Evolutionary conservation across 2,113 vertebrate species (phyloP).

Genomic region (Caloenas nicobarica): DNA sequence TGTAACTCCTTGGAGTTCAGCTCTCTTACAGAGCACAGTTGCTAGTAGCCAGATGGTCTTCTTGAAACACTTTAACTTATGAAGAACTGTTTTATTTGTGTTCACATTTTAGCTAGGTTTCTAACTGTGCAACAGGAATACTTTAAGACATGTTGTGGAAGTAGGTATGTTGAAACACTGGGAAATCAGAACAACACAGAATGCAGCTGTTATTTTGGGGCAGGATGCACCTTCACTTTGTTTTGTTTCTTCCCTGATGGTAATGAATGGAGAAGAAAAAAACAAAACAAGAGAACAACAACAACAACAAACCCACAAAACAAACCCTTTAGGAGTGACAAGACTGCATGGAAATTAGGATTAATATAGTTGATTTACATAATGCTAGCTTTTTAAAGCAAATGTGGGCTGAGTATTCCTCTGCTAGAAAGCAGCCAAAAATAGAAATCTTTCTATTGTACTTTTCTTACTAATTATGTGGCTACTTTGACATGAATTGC

Average conservation of each 20-base stretch:
- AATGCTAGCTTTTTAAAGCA: conserved; percentile 59
- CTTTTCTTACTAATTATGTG: conserved; percentile 24
- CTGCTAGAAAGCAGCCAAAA: conserved; percentile 57
- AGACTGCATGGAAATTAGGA: conserved; percentile 37
- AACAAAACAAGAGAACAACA: too few species aligned
- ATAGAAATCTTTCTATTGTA: conserved; percentile 44
- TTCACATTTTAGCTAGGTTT: conserved; percentile 60
- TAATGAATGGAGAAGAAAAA: conserved; percentile 23
- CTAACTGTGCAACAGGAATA: conserved; percentile 45
- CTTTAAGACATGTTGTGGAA: conserved; percentile 8
- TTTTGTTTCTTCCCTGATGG: background rate
- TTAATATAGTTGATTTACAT: conserved; percentile 70
- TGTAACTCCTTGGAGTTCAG: background rate
- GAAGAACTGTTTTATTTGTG: background rate
- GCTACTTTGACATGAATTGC: conserved; percentile 19
- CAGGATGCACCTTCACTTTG: conserved; percentile 33
- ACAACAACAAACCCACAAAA: background rate
- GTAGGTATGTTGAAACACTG: background rate
- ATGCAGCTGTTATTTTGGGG: conserved; percentile 53
- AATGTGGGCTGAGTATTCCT: conserved; percentile 44
- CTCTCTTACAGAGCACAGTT: background rate
- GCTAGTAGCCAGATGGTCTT: background rate
- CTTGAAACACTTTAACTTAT: background rate
- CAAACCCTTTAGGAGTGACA: conserved; percentile 15
- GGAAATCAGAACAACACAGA: background rate